phyloP scores from a whole-genome alignment of 2,113 vertebrate species.

The Chaetops frenatus region DNA sequence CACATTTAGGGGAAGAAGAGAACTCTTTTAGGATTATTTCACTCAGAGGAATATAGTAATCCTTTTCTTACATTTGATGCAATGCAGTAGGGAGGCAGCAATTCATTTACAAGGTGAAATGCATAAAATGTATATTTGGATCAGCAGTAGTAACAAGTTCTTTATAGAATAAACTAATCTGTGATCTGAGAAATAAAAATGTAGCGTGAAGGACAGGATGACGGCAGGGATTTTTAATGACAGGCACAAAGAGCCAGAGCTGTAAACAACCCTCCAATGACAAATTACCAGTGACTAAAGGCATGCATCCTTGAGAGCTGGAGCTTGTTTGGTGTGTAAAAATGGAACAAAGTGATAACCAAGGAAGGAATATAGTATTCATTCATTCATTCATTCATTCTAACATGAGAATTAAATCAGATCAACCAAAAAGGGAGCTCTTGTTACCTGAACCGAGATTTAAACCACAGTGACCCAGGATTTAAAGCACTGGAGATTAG shows the following conservation, averaged over 20 bases:
- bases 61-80: not conserved
- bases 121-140: not conserved
- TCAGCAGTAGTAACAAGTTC: not conserved
- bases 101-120: not conserved
- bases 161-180: not conserved
- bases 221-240: not conserved
- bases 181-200: not conserved
- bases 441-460: fast-evolving
- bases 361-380: not conserved
- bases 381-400: not conserved
- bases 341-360: not conserved
- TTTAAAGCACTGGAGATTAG: not conserved
- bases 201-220: not conserved
- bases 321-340: not conserved
- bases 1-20: not conserved
- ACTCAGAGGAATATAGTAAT: not conserved
- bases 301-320: not conserved
- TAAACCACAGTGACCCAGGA: fast-evolving
- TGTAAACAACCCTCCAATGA: not conserved
- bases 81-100: not conserved
- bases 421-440: not conserved
- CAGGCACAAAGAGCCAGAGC: not conserved
- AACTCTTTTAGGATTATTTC: not conserved
- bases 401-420: not conserved
- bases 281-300: not conserved